Base-by-base conservation (phyloP, 2,888 invertebrate species). In the Clusia tigrina region DNA sequence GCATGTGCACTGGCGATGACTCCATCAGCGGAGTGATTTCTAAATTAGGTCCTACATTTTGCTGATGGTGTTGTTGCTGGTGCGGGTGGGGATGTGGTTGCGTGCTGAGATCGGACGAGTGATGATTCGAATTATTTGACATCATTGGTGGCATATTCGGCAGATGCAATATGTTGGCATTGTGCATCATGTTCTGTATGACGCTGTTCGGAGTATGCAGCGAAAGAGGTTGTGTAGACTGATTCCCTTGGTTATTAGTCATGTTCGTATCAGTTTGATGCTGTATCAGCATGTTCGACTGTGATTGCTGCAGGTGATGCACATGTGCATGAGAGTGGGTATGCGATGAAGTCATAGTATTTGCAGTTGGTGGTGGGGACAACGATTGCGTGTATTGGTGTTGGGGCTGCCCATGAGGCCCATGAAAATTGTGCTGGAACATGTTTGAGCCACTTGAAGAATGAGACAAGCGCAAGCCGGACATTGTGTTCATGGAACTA, bases 141-240 rank as follows among this genome's bases (percentile, higher is more conserved):
- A 75, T 54, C 69, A 74, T 73, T 1, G 74, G 73, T 12, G 71
- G 67, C 70, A 76, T 73, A 57, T 72, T 72, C 9, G 79, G 74
- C 64, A 82, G 69, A 66, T 82, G 82, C 76, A 82, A 77, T 38
- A 81, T 69, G 74, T 79, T 81, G 20, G 78, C 78, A 67, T 81
- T 83, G 65, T 82, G 82, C 80, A 83, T 80, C 68, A 80, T 78
- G 64, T 78, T 81, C 57, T 81, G 81, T 26, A 76, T 79, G 17
- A 77, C 74, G 54, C 73, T 76, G 37, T 72, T 76, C 24, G 73
- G 69, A 10, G 69, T 56, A 15, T 69, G 65, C 2, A 66, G 52
- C 20, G 52, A 46, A 15, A 24, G 63, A 2, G 69, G 58, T 6
- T 57, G 56, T 23, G 63, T 61, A 42, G 64, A 56, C n/a, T 52